Base-by-base conservation (phyloP, 2,888 invertebrate genomes). In the Neoitamus cyanurus region DNA sequence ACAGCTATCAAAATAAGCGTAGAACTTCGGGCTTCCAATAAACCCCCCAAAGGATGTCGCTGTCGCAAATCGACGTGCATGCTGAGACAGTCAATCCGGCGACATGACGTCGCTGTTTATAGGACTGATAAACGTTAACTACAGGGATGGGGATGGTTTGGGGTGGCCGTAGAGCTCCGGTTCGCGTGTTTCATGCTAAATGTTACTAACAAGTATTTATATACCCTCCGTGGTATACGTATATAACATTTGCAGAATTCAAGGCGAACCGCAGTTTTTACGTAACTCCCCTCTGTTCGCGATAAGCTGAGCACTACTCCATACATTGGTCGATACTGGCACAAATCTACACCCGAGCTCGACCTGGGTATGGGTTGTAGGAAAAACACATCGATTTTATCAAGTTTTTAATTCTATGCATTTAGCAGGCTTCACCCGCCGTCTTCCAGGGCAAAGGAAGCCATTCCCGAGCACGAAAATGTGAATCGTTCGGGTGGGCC, bases 381-480 rank as follows among this genome's bases (percentile, higher is more conserved):
- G 9, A 58, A 75, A 58, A 80, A 48, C 13, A 15, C 34, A 80
- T 80, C 68, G 80, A 80, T 80, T 80, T 80, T 80, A 58, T 80
- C 80, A 80, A 34, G 13, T 80, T 80, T 80, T 58, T 58, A 80
- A 80, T 80, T 80, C 30, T 36, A 80, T 68, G 80, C 68, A 80
- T 68, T 80, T 80, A 58, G 80, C 48, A 20, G 80, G 80, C 48
- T 80, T 80, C 80, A 7, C 25, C 58, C 77, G n/a, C 13, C 58
- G 68, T 46, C 78, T 58, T 30, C 34, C 15, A 78, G 28, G 31
- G 77, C 77, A 46, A 58, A 68, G 25, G 80, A 80, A 80, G 58
- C 80, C 80, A 78, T 68, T 20, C 31, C 20, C 34, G 13, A 31
- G 80, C 80, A 80, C 68, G 68, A 80, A 58, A 68, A 20, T n/a